Conservation (phyloP, 2,113 vertebrate species). For the Mesembrinibis cayennensis region DNA sequence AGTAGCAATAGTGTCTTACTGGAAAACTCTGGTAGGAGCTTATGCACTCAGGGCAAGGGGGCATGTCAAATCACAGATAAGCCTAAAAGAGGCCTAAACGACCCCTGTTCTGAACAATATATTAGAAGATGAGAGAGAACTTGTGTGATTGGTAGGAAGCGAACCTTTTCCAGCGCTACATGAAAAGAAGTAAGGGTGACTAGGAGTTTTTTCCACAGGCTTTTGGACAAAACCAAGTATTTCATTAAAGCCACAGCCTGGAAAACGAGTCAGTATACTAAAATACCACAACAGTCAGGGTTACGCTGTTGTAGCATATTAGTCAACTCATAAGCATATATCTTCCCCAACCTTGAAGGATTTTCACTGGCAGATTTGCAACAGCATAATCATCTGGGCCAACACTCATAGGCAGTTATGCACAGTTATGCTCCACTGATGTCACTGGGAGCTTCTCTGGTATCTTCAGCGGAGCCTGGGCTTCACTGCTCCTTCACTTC, state of each 20-base stretch:
- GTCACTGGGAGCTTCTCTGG: background rate
- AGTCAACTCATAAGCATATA: fast-evolving
- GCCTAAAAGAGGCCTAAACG: background rate
- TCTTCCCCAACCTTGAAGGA: background rate
- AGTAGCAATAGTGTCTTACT: background rate
- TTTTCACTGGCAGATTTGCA: background rate
- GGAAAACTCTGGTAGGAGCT: background rate
- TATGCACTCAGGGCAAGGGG: background rate
- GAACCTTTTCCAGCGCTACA: background rate
- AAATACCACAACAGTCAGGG: background rate
- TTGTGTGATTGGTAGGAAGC: fast-evolving
- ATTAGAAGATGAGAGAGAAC: background rate
- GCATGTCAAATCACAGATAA: background rate
- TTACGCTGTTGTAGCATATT: background rate
- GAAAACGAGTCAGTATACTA: background rate
- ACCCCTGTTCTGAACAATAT: background rate
- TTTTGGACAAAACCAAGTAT: background rate
- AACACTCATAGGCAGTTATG: background rate
- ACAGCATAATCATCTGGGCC: background rate
- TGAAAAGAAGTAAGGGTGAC: background rate
- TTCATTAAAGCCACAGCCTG: background rate
- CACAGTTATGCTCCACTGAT: background rate
- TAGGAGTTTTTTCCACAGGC: background rate
- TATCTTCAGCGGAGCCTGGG: background rate
- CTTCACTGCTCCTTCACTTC: background rate